Percentiles rank a stretch among this genome's conserved stretches.
Conservation (phyloP, 92 coral and sea anemone genomes). For the Actinostola sp. region DNA sequence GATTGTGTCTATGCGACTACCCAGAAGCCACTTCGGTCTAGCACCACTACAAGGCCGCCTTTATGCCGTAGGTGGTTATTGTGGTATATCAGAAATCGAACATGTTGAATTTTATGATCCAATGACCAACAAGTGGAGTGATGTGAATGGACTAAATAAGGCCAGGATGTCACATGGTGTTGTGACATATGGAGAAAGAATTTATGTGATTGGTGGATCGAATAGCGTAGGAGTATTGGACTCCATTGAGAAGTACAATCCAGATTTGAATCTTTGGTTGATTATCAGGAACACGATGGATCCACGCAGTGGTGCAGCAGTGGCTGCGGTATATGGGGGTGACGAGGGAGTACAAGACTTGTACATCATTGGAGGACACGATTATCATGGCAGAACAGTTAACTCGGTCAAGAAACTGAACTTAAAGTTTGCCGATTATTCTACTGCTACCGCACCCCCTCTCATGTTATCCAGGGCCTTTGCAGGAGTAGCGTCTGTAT, state of each 20-base stretch:
- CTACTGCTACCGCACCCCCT: constrained; percentile 71
- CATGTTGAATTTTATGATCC: constrained; percentile 97
- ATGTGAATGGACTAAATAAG: constrained; percentile 90
- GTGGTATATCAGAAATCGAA: constrained; percentile 96
- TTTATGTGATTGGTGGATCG: constrained; percentile 93
- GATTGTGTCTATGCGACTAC: constrained; percentile 91
- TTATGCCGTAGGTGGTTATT: constrained; percentile 90
- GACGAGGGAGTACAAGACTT: constrained; percentile 82
- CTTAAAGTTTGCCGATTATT: constrained; percentile 88
- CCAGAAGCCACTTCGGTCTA: constrained; percentile 92
- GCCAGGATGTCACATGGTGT: constrained; percentile 94
- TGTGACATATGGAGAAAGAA: constrained; percentile 78
- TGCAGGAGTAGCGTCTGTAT: constrained; percentile 83
- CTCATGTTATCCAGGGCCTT: constrained; percentile 70
- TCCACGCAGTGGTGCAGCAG: constrained; percentile 89
- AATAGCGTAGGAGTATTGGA: constrained; percentile 89
- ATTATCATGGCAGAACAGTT: constrained; percentile 73
- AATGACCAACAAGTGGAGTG: constrained; percentile 94
- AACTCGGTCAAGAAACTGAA: constrained; percentile 82
- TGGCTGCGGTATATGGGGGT: constrained; percentile 75
- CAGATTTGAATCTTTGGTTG: constrained; percentile 90
- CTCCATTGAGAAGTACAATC: constrained; percentile 94
- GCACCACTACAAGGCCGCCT: constrained; percentile 85
- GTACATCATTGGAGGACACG: constrained; percentile 96
- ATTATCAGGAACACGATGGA: constrained; percentile 94